Percentiles rank a stretch among this genome's conserved stretches.
phyloP scores from a whole-genome alignment of 2,113 vertebrate species.

The Barbus barbus region DNA sequence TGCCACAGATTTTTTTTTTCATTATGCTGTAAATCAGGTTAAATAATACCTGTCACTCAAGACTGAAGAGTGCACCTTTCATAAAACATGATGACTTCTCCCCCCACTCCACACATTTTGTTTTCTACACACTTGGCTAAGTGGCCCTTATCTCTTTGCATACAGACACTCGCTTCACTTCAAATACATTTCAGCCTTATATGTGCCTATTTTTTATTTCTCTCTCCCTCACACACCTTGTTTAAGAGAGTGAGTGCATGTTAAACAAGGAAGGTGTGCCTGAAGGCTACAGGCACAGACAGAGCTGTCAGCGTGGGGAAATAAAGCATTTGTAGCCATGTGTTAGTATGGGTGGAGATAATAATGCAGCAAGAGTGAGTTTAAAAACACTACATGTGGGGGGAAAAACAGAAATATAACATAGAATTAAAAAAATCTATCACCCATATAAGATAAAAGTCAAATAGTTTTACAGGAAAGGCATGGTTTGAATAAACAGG shows the following conservation, averaged over 20 bases:
- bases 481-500: too few species aligned
- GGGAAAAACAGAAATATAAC: background rate
- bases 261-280: conserved; percentile 53
- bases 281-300: conserved; percentile 33
- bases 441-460: background rate
- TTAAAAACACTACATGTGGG: background rate
- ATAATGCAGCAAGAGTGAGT: background rate
- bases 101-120: background rate
- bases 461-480: background rate
- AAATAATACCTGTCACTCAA: conserved; percentile 33
- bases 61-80: conserved; percentile 1
- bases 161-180: background rate
- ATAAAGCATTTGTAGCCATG: conserved; percentile 8
- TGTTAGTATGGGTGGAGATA: background rate
- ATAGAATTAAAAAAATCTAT: background rate
- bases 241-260: conserved; percentile 42
- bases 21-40: conserved; percentile 10
- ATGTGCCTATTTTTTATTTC: background rate
- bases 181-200: conserved; percentile 11
- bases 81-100: background rate
- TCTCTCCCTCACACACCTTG: conserved; percentile 16
- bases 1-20: conserved; percentile 8
- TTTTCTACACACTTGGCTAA: background rate
- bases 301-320: background rate
- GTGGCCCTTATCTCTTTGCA: background rate